Percentiles rank a stretch among this genome's conserved stretches.
Conservation (phyloP, 1,140 invertebrate genomes). For the Ditylenchus dipsaci region DNA sequence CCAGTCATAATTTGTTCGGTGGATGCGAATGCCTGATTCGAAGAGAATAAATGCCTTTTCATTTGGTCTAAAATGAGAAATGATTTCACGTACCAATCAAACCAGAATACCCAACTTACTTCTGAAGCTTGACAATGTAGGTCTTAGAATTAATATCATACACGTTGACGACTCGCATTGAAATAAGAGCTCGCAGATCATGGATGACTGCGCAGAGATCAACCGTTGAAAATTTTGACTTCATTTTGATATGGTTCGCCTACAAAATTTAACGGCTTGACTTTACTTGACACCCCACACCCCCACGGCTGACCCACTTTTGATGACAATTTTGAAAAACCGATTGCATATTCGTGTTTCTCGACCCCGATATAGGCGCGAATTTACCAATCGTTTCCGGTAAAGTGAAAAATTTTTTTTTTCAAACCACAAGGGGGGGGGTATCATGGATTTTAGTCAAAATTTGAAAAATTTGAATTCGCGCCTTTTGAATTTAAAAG, state of each 20-base stretch:
- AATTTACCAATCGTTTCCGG: too few relatives aligned
- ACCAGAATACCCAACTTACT: conserved; percentile 63
- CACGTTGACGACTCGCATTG: conserved; percentile 88
- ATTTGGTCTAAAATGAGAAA: conserved; percentile 59
- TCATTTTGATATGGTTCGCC: conserved; percentile 26
- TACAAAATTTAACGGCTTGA: too few relatives aligned
- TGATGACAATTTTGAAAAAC: too few relatives aligned
- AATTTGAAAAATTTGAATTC: too few relatives aligned
- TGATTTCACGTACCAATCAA: conserved; percentile 41
- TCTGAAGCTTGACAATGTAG: conserved; percentile 79
- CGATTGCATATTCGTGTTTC: too few relatives aligned
- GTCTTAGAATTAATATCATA: conserved; percentile 96
- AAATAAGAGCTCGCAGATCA: conserved; percentile 77
- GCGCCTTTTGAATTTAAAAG: too few relatives aligned
- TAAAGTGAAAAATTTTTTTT: too few relatives aligned
- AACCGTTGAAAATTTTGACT: conserved; percentile 72
- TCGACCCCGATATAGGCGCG: too few relatives aligned
- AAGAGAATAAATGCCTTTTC: conserved; percentile 80
- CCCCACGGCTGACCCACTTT: too few relatives aligned
- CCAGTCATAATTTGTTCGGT: conserved; percentile 93
- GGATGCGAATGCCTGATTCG: conserved; percentile 88
- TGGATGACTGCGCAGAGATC: conserved; percentile 79
- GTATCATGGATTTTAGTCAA: too few relatives aligned
- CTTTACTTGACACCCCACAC: too few relatives aligned
- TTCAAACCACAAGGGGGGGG: too few relatives aligned